Evolutionary conservation across 2,888 invertebrate species (phyloP).

Genomic region (Tachina lurida): DNA sequence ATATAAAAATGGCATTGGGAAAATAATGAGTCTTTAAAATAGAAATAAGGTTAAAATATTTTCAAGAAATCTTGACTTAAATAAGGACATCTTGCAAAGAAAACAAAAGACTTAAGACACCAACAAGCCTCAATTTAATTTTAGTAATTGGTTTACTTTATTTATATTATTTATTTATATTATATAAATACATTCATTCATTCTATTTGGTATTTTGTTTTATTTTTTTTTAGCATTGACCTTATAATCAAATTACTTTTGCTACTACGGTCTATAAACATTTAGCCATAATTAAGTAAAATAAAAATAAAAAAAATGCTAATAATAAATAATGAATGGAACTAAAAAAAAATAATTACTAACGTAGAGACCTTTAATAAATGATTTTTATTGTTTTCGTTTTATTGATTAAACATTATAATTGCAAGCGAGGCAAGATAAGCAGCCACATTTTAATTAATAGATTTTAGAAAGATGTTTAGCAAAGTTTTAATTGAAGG

Average conservation of each 20-base stretch:
- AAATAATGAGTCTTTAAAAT: not conserved
- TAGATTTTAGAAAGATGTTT: conserved; percentile 3
- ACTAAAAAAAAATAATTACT: conserved; percentile 25
- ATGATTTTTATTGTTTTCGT: conserved; percentile 37
- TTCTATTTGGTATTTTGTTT: not conserved
- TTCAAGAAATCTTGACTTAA: not conserved
- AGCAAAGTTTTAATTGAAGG: conserved; percentile 17
- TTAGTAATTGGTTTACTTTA: not conserved
- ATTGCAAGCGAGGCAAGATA: not conserved
- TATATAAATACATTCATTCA: too few relatives aligned
- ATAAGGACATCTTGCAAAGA: not conserved
- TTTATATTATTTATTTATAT: not conserved
- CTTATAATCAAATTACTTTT: conserved; percentile 61
- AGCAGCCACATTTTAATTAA: conserved; percentile 24
- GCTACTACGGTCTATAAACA: conserved; percentile 11
- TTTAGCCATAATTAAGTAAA: conserved; percentile 5
- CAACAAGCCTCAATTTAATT: not conserved
- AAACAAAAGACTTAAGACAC: conserved; percentile 30
- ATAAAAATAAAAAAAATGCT: not conserved
- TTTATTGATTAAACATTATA: conserved; percentile 25
- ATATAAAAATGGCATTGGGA: too few relatives aligned
- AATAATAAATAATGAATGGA: conserved; percentile 27
- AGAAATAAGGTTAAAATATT: not conserved
- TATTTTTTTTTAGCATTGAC: conserved; percentile 47
- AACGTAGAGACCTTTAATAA: conserved; percentile 39